Base-by-base conservation (phyloP, 2,113 vertebrate genomes). In the Geococcyx californianus region DNA sequence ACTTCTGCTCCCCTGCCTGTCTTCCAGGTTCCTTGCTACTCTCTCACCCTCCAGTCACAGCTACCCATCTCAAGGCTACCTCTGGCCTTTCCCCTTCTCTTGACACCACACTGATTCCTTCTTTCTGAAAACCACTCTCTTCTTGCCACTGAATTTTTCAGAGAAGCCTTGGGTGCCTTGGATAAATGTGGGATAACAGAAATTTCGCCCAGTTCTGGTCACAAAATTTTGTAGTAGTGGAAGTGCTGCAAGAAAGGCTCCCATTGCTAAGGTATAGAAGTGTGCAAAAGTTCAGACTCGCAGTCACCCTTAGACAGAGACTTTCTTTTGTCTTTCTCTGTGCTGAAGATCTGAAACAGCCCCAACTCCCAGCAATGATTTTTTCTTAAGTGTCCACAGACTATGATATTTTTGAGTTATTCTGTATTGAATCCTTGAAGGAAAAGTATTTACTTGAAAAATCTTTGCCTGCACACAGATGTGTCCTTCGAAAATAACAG, bases 221-320 rank as follows among this genome's bases (percentile, higher is more conserved):
- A 66, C 8, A 20, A 7, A 5, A 1, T 20, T 92, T 76, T 23
- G 18, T 13, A 15, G 15, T 1, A 0, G 3, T 28, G 1, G 19
- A 54, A 13, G 28, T 24, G n/a, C 25, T 45, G 16, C n/a, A 49
- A 45, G 54, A 86, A 77, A 45, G 7, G 3, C 7, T 26, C 6
- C 11, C 13, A 11, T 24, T 55, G 13, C 31, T 58, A 62, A 51
- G 42, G 13, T 52, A 40, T 7, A 52, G 40, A 38, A 68, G 24
- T 4, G 10, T 31, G 67, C 44, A 29, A 54, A 58, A 59, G 23
- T 59, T 82, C 62, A 79, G 60, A 3, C 55, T 70, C 25, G 38
- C n/a, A 73, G 45, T 58, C 6, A 26, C 4, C 24, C 34, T 87
- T 52, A 21, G 6, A 23, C 29, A 49, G 17, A 10, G 73, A 26